Conservation (phyloP, 2,888 invertebrate species). For the Sarcophaga variegata region DNA sequence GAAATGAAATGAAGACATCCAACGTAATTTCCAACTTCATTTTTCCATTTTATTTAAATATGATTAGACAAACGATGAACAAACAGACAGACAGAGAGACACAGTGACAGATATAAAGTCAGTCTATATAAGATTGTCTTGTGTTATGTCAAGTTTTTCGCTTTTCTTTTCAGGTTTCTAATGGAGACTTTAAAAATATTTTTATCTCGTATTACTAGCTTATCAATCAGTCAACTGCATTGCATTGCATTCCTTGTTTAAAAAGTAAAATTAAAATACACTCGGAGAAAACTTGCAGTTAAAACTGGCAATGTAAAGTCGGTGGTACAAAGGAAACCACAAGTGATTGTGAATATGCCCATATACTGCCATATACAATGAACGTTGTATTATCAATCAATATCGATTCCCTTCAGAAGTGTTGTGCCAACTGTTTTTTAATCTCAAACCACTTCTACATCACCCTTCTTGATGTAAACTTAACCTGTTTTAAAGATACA, state of each 20-base stretch:
- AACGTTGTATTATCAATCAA: too few relatives aligned
- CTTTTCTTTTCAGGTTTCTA: constrained; percentile 21
- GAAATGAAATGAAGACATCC: constrained; percentile 53
- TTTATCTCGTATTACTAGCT: constrained; percentile 56
- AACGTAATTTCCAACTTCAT: constrained; percentile 57
- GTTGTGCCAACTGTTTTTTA: too few relatives aligned
- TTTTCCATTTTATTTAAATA: constrained; percentile 56
- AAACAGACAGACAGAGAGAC: neutral
- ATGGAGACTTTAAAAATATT: constrained; percentile 55
- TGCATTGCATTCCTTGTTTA: neutral
- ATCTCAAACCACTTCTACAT: too few relatives aligned
- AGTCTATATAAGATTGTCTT: constrained; percentile 13
- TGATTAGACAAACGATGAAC: constrained; percentile 48
- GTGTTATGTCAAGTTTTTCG: constrained; percentile 35
- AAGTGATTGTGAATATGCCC: too few relatives aligned
- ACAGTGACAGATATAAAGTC: constrained; percentile 28
- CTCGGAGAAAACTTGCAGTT: neutral
- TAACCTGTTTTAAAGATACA: too few relatives aligned
- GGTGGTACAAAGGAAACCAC: too few relatives aligned
- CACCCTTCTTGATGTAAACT: too few relatives aligned
- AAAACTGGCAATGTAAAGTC: too few relatives aligned
- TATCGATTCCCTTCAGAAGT: too few relatives aligned
- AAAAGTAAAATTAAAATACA: neutral
- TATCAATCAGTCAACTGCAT: constrained; percentile 66
- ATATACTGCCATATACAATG: too few relatives aligned